Evolutionary conservation across 1,140 invertebrate genomes (phyloP), one percentile per base, ranked within the genome.

Genomic region (Drosophila lacertosa): DNA sequence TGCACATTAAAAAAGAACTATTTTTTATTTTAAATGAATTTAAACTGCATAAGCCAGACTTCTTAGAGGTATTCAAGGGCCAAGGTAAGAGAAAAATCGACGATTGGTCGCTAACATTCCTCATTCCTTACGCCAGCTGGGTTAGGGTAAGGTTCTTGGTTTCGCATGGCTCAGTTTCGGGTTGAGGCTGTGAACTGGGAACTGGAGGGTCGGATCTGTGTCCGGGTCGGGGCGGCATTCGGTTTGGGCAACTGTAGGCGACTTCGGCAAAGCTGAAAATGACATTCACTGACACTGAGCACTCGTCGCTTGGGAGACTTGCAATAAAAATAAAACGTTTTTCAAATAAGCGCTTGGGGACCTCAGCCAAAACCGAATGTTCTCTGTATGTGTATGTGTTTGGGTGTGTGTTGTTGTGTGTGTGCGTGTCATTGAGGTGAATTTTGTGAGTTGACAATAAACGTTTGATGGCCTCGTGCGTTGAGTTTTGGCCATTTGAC

Each of bases 251-350:
- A 33, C 42, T 59, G 44, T 29, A 51, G 35, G 22, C 37, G 35
- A 29, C n/a, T 54, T 24, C n/a, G n/a, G 32, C 24, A 33, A 20
- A 77, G 76, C 68, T 84, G 70, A 74, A 74, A 86, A 81, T 86
- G 77, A 86, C 81, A 88, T 86, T 80, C 74, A 88, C 81, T 88
- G 81, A 88, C 81, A 86, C 82, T 81, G 81, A 86, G 81, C 81
- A 77, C 82, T 86, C 77, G 65, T 77, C 77, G 66, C 81, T 64
- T 48, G 82, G 82, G 81, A 81, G 73, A 54, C 70, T 67, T 65
- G 70, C 81, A 86, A 86, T 86, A 86, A 86, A 86, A 88, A 88
- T 86, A 88, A 86, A 88, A 88, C 81, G 82, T 74, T 86, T 86
- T 86, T 75, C 81, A 88, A 86, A 88, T 81, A 86, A 86, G 77